Evolutionary conservation across 2,888 invertebrate genomes (phyloP), one percentile per base, ranked within the genome.

Genomic region (Entomobrya proxima): DNA sequence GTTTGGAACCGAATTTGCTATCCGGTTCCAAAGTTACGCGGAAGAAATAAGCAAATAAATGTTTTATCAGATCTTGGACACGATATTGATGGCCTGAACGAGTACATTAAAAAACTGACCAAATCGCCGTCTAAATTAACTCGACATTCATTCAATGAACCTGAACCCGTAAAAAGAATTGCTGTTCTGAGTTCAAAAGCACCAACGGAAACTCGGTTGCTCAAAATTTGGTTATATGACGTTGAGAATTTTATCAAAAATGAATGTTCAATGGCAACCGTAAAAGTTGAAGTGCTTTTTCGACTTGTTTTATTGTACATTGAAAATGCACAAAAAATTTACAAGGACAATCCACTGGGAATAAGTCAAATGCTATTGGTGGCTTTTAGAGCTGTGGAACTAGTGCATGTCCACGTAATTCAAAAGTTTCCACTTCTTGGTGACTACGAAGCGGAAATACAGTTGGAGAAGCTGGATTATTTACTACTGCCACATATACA

Each of bases 291-390:
- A 35, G 47, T 9, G 13, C 21, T 83, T 15, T 11, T 27, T 5
- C 32, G 52, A 5, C 4, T 76, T 0, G 15, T 69, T 30, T 5
- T 18, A 0, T 18, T 55, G 0, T 76, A 67, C 44, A 5, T 67
- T 13, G n/a, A 52, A 21, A 69, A 50, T 0, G 52, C 83, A 0
- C n/a, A 27, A 0, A 0, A 13, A 5, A 0, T 27, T 27, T 55
- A 40, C 4, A 67, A 27, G 1, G 58, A 67, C 13, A 47, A 84
- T 44, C 84, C 84, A 11, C 3, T 58, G 7, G 32, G 72, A 5
- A 15, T 7, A 21, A 77, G 84, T 40, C 84, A 84, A 58, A 69
- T 84, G 77, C 30, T 77, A 1, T 44, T 84, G 2, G 69, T 77
- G 6, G 7, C 32, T 11, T 32, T 84, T 1, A 55, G 72, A 40